Evolutionary conservation across 2,113 vertebrate species (phyloP).

Genomic region (Serilophus lunatus): DNA sequence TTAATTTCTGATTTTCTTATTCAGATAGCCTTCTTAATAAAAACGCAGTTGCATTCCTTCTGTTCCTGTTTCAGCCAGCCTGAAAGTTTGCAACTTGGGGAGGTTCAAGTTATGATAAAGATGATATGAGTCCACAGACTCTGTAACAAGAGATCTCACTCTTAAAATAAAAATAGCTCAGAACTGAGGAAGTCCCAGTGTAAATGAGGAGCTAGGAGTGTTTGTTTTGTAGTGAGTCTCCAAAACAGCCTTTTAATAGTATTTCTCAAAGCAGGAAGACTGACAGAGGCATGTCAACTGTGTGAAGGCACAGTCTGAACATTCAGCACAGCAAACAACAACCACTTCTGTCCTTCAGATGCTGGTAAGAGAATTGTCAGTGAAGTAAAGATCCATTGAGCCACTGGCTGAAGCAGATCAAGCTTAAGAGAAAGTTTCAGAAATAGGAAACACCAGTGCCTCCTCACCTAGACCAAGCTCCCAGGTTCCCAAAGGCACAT

Average conservation of each 20-base stretch:
- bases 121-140: not conserved
- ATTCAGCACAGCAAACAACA: not conserved
- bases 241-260: not conserved
- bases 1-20: not conserved
- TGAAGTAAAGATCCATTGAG: not conserved
- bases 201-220: not conserved
- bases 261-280: not conserved
- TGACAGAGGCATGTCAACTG: not conserved
- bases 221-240: not conserved
- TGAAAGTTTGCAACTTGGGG: not conserved
- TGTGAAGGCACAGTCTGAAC: accelerated
- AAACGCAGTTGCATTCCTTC: not conserved
- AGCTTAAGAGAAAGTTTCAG: not conserved
- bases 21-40: not conserved
- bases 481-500: not conserved
- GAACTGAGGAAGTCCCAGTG: not conserved
- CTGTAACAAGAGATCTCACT: not conserved
- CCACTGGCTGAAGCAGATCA: not conserved
- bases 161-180: not conserved
- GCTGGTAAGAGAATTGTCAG: not conserved
- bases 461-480: not conserved
- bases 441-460: not conserved
- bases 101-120: not conserved
- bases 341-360: not conserved
- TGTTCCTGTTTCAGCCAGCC: not conserved